Base-by-base conservation (phyloP, 2,888 invertebrate genomes). In the Idaea straminata region DNA sequence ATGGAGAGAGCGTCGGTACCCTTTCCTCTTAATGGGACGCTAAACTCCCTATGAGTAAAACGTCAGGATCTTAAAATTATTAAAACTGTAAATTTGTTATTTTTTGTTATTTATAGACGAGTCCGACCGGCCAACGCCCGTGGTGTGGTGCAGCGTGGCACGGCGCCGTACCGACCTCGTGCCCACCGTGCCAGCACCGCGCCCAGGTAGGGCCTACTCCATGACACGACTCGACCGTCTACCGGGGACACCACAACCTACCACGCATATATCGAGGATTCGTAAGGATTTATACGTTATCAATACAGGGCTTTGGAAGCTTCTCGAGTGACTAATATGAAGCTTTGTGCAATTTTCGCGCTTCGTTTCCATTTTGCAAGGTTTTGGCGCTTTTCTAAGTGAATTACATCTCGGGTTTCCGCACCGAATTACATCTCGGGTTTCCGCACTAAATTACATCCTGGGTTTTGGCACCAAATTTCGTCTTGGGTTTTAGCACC, bases 151-250 rank as follows among this genome's bases (percentile, higher is more conserved):
- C 75, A 96, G 96, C 73, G 96, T 96, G 83, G 97, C 96, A 81
- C 95, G 97, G 79, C 95, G 97, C 81, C 96, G 97, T 91, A 98
- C 98, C 72, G 98, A 98, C 94, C 94, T 98, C 85, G 96, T 97
- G 94, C 98, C 98, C 74, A 98, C 98, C 78, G 95, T 97, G 88
- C 97, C 97, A 77, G 95, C 90, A 61, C 86, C 89, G 62, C 86
- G 91, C 72, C 91, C 92, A 91, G 92, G 92, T 92, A 97, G 98
- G 95, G 97, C 98, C 84, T 96, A 96, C 94, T 97, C 97, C 89
- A 97, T 98, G 97, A 96, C 97, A 84, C 96, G 98, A 80, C 95
- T 98, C 94, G 98, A 98, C 95, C 81, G 82, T 36, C 80, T 91
- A 71, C 85, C 86, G 59, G 64, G 81, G 38, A 67, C 83, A 62